These are phyloP conservation scores for Zeus faber DNA, from an alignment of 2,113 vertebrate genomes.

Conservation along the genomic window DNA sequence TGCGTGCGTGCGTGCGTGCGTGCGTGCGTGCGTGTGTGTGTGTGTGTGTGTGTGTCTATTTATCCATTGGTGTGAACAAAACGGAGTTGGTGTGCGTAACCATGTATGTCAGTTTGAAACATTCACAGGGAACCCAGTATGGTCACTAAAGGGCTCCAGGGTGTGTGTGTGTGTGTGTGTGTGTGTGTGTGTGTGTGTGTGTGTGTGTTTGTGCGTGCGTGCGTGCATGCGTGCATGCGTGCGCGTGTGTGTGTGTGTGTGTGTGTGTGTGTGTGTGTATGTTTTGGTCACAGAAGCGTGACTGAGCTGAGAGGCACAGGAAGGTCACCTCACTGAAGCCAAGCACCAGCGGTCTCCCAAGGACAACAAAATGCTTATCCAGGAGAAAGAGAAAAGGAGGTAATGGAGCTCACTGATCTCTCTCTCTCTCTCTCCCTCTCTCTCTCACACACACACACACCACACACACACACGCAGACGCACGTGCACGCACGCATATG, in stretches of 20 bases:
- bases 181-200: constrained; percentile 12
- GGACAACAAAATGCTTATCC: constrained; percentile 75
- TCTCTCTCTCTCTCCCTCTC: neutral
- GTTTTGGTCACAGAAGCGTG: constrained; percentile 41
- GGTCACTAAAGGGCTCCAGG: neutral
- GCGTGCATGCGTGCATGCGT: neutral
- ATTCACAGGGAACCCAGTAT: neutral
- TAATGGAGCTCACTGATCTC: constrained; percentile 42
- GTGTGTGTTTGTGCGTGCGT: neutral
- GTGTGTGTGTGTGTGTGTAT: constrained; percentile 7
- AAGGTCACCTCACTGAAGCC: constrained; percentile 70
- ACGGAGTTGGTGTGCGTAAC: neutral
- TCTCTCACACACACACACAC: neutral
- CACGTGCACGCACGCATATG: neutral
- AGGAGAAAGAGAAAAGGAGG: constrained; percentile 47
- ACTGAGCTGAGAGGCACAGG: constrained; percentile 60
- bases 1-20: neutral
- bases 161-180: neutral
- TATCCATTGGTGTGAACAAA: neutral
- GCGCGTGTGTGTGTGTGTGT: constrained; percentile 2
- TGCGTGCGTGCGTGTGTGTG: neutral
- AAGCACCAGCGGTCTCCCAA: constrained; percentile 70
- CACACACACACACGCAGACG: neutral
- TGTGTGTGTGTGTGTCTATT: neutral
- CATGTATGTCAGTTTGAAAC: constrained; percentile 1